Conservation (phyloP, 1,140 invertebrate species). For the Hylyphantes graminicola region DNA sequence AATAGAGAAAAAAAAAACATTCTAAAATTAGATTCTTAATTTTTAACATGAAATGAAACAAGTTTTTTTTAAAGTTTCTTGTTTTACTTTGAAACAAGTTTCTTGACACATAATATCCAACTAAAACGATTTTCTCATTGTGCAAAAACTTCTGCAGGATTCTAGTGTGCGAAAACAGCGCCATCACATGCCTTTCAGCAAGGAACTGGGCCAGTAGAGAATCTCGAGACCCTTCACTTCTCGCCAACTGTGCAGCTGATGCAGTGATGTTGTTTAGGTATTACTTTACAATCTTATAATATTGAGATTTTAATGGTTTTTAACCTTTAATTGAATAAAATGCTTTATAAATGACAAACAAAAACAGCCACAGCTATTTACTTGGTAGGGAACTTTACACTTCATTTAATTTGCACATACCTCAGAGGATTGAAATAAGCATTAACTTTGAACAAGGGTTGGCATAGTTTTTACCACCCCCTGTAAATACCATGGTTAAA, state of each 20-base stretch:
- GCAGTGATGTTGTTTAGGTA: slow-evolving; percentile 77
- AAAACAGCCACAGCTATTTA: too few relatives aligned
- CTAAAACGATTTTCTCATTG: not conserved
- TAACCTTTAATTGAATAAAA: too few relatives aligned
- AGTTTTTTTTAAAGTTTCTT: not conserved
- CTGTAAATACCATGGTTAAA: too few relatives aligned
- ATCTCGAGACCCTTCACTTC: slow-evolving; percentile 79
- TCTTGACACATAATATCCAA: not conserved
- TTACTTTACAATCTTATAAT: too few relatives aligned
- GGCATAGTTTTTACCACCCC: too few relatives aligned
- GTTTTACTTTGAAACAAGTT: not conserved
- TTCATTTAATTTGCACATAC: too few relatives aligned
- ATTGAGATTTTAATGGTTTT: too few relatives aligned
- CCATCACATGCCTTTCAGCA: slow-evolving; percentile 80
- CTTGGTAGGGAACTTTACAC: too few relatives aligned
- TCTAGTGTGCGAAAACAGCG: slow-evolving; percentile 72
- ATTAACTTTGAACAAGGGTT: too few relatives aligned
- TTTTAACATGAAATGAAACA: not conserved
- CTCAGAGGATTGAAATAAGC: too few relatives aligned
- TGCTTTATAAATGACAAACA: too few relatives aligned
- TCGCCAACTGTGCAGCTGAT: slow-evolving; percentile 83
- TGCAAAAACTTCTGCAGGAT: slow-evolving; percentile 65
- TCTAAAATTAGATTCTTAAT: not conserved
- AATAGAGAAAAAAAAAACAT: too few relatives aligned
- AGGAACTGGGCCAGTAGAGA: slow-evolving; percentile 84